Base-by-base conservation (phyloP, 2,888 invertebrate species). In the Vandiemenella viatica region DNA sequence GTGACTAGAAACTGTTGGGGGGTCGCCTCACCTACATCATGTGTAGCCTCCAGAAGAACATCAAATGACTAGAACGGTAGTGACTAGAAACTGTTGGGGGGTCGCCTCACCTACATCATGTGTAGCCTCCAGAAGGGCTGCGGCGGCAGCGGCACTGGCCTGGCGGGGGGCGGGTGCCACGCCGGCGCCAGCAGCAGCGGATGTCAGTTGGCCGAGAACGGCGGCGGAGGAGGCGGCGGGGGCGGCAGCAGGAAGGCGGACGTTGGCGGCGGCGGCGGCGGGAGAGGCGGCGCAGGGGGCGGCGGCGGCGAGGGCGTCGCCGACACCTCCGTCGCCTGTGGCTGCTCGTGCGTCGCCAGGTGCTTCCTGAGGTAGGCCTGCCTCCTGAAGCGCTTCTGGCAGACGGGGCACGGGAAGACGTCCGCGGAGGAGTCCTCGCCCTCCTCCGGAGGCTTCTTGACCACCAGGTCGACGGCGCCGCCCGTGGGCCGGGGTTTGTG, bases 401-500 rank as follows among this genome's bases (percentile, higher is more conserved):
- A 82, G 40, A 75, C 72, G 7, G 65, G 63, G 59, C 82, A 82
- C 15, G 72, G 71, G 60, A 71, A 77, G 54, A 38, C 41, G 48
- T 37, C 42, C 37, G 32, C 16, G 46, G 50, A 19, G 22, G 15
- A 15, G 19, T 18, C 16, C 37, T 37, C 46, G 38, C 16, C 38
- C 19, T 13, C 32, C 32, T 32, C 13, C 3, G 32, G 32, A 3
- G 32, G 32, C n/a, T 32, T 32, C 32, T 32, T 32, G 32, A 32
- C 32, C 13, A 32, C 32, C 13, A 49, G 43, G 42, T 46, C 49
- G 4, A 49, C 41, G 2, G 45, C 41, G 5, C 23, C 43, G 23
- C 37, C 38, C 40, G 22, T 64, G 37, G 48, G 17, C 43, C 43
- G 22, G 0, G 93, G 92, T 60, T 93, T 92, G 67, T 98, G 98